phyloP scores from a whole-genome alignment of 2,113 vertebrate species.

The Ictalurus punctatus region DNA sequence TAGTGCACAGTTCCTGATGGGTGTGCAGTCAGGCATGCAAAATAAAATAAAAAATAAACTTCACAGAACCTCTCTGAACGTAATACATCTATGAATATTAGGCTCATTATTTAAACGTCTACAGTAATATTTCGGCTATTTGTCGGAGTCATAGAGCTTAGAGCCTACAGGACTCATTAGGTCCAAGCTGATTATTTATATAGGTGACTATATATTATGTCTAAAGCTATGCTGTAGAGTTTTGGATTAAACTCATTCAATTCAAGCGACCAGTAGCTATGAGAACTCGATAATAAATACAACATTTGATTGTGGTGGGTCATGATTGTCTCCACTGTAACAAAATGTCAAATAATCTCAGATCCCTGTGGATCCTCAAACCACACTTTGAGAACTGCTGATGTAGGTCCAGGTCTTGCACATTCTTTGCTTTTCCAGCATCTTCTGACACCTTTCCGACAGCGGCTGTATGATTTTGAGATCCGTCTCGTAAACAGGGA shows the following conservation, averaged over 20 bases:
- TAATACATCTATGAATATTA: not conserved
- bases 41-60: not conserved
- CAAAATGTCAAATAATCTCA: not conserved
- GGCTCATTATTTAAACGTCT: not conserved
- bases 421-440: no score
- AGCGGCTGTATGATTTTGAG: no score
- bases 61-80: not conserved
- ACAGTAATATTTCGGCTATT: not conserved
- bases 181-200: not conserved
- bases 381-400: not conserved
- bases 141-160: not conserved
- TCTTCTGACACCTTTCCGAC: no score
- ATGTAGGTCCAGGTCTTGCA: not conserved
- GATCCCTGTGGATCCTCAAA: not conserved
- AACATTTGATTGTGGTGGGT: not conserved
- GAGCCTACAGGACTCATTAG: not conserved
- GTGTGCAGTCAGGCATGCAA: no score
- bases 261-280: not conserved
- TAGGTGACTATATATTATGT: not conserved
- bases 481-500: no score
- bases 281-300: not conserved
- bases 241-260: not conserved
- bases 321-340: not conserved
- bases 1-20: not conserved
- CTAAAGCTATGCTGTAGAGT: no score